Evolutionary conservation across 2,113 vertebrate species (phyloP).

Genomic region (sheep (Ovis aries)): ARS-UI_Ramb_v3.0 NC_056077.1:6678001-6678500

Average conservation of each 20-base stretch:
- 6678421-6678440: neutral
- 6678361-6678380: neutral
- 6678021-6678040: constrained; percentile 15
- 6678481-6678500: neutral
- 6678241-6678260: neutral
- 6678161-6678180: neutral
- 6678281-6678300: neutral
- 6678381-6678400: neutral
- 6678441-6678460: neutral
- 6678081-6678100: constrained; percentile 63
- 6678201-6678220: neutral
- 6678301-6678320: neutral
- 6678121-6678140: neutral
- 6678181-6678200: neutral
- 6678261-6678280: neutral
- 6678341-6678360: neutral
- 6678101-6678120: constrained; percentile 42
- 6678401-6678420: neutral
- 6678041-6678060: constrained; percentile 61
- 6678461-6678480: neutral
- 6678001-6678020: constrained; percentile 14
- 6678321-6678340: neutral
- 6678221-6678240: neutral
- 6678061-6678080: constrained; percentile 64
- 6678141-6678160: neutral